Evolutionary conservation across 1,140 invertebrate species (phyloP), one percentile per base, ranked within the genome.

Genomic region (Chrysomallon squamiferum): DNA sequence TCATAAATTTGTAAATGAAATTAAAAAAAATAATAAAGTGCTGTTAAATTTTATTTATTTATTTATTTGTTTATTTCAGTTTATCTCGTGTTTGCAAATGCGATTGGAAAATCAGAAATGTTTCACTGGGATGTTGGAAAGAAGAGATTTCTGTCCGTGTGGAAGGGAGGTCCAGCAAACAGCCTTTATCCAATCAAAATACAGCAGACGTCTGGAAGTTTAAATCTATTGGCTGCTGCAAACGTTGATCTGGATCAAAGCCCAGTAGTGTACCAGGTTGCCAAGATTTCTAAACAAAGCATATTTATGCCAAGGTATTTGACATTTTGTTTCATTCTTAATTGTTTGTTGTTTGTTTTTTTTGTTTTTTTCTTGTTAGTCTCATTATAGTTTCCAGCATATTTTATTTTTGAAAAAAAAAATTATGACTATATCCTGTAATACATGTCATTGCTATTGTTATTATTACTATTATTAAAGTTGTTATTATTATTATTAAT

Each of bases 301-400:
- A 79, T 81, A 67, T 83, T 71, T 71, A 74, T 78, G 2, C 79
- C 79, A 64, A 80, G 81, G 81, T 80, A 66, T 59, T 41, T 45
- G 35, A 20, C 18, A 5, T n/a, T 6, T 20, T 5, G 45, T 18
- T 20, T 45, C 15, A 45, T 45, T 18, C 43, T 18, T 18, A 18
- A n/a, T n/a, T n/a, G n/a, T n/a, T n/a, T n/a, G n/a, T n/a, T n/a
- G n/a, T n/a, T n/a, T n/a, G n/a, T n/a, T n/a, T n/a, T n/a, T n/a
- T n/a, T n/a, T n/a, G n/a, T n/a, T n/a, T n/a, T n/a, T n/a, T n/a
- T n/a, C n/a, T 18, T 13, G 20, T 18, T 45, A 3, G 43, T 45
- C 15, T 2, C 43, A 45, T 45, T 45, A 45, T 4, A 45, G 20
- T 45, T 2, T 3, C 4, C 15, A 45, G 43, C 1, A 45, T 20